These are phyloP conservation scores for Rhinogobio ventralis DNA, from an alignment of 2,797 vertebrate species.

Conservation along the genomic window DNA sequence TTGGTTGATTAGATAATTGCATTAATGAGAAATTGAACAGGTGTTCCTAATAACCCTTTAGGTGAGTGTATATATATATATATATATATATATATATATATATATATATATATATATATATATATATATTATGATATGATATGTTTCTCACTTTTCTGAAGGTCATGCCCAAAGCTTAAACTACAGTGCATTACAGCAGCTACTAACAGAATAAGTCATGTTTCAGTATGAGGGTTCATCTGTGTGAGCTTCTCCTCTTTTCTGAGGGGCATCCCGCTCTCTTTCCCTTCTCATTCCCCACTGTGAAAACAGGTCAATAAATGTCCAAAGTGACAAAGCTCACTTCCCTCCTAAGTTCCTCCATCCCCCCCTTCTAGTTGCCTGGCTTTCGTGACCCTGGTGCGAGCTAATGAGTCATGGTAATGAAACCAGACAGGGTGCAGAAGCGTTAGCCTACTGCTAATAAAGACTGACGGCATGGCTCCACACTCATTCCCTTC, in stretches of 20 bases:
- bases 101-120: neutral
- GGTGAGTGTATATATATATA: neutral
- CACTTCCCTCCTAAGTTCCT: conserved; percentile 40
- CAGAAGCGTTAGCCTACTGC: conserved; percentile 58
- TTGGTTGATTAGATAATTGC: too few species aligned
- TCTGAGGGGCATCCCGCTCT: conserved; percentile 3
- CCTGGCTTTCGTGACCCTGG: conserved; percentile 58
- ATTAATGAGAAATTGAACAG: too few species aligned
- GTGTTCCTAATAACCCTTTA: too few species aligned
- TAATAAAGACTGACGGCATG: conserved; percentile 64
- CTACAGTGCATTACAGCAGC: conserved; percentile 16
- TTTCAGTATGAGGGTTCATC: conserved; percentile 38
- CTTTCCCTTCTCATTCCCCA: conserved; percentile 25
- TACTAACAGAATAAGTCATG: conserved; percentile 37
- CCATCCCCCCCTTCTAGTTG: conserved; percentile 33
- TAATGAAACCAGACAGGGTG: conserved; percentile 65
- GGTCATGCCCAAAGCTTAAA: conserved; percentile 22
- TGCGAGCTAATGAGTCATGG: conserved; percentile 64
- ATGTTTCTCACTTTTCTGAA: conserved; percentile 2
- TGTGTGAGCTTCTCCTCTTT: conserved; percentile 26
- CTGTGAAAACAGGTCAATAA: conserved; percentile 63
- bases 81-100: neutral
- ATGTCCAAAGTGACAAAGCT: conserved; percentile 62
- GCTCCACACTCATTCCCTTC: conserved; percentile 54
- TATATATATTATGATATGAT: neutral